Conservation (phyloP, 2,113 vertebrate genomes). For the Pholis gunnellus region DNA sequence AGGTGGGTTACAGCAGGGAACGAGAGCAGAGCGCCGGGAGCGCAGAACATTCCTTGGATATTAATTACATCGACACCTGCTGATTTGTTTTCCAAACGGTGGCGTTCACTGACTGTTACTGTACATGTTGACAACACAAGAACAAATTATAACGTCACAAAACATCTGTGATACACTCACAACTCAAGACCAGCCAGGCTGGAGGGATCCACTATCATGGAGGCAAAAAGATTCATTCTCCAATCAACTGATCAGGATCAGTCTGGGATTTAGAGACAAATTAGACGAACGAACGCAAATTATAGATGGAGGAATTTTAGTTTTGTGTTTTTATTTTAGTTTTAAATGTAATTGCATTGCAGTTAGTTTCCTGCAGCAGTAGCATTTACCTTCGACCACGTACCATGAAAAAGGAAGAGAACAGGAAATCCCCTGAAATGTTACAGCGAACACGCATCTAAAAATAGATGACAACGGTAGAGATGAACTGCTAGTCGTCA, state of each 20-base stretch:
- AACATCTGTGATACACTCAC: neutral
- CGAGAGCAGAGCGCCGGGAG: constrained; percentile 15
- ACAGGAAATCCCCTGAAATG: no score
- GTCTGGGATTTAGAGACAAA: neutral
- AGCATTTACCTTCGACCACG: no score
- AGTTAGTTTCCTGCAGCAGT: no score
- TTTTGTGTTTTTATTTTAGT: neutral
- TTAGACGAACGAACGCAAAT: no score
- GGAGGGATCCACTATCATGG: neutral
- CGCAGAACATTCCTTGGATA: constrained; percentile 10
- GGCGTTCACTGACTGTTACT: neutral
- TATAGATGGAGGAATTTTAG: neutral
- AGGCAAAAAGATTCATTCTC: neutral
- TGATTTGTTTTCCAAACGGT: neutral
- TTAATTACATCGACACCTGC: constrained; percentile 62
- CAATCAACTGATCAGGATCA: neutral
- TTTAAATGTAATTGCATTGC: neutral
- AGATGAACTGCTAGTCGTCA: no score
- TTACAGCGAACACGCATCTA: no score
- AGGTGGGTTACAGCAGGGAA: constrained; percentile 34
- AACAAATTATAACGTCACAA: neutral
- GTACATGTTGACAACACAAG: neutral
- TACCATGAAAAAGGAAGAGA: no score
- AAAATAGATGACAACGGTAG: no score
- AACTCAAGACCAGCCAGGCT: neutral